Percentiles rank a stretch among this genome's conserved stretches.
Conservation (phyloP, 2,888 invertebrate species). For the Drosophila bunnanda region DNA sequence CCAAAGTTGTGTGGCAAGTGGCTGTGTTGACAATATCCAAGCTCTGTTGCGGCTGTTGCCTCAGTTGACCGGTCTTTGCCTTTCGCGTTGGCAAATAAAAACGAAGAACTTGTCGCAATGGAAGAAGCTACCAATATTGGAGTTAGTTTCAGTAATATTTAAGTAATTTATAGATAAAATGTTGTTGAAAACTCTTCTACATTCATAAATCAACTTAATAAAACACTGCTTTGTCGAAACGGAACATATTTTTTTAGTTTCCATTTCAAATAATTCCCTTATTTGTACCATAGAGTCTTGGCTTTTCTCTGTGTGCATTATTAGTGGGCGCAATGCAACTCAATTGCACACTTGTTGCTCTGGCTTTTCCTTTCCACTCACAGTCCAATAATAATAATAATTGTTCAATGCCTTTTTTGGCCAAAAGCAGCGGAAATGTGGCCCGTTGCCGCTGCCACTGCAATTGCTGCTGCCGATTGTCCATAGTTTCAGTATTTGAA, state of each 20-base stretch:
- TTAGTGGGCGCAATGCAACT: slow-evolving; percentile 42
- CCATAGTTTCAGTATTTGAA: slow-evolving; percentile 13
- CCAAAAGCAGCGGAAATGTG: slow-evolving; percentile 62
- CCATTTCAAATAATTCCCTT: neutral
- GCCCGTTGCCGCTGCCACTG: slow-evolving; percentile 35
- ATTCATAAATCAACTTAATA: too few species aligned
- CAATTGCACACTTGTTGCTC: slow-evolving; percentile 30
- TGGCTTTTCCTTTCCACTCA: slow-evolving; percentile 64
- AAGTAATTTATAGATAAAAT: neutral
- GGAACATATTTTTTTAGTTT: too few species aligned
- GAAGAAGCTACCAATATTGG: neutral
- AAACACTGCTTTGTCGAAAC: too few species aligned
- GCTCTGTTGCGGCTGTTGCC: slow-evolving; percentile 16
- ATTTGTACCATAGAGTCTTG: neutral
- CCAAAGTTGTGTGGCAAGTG: slow-evolving; percentile 69
- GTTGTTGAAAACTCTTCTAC: neutral
- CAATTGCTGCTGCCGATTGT: slow-evolving; percentile 37
- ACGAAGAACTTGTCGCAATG: slow-evolving; percentile 18
- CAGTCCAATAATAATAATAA: slow-evolving; percentile 56
- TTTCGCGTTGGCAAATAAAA: slow-evolving; percentile 48
- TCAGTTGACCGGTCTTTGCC: slow-evolving; percentile 53
- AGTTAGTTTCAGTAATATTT: neutral
- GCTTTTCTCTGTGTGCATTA: slow-evolving; percentile 11
- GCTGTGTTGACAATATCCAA: slow-evolving; percentile 74
- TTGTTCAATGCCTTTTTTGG: slow-evolving; percentile 73